Percentiles rank a stretch among this genome's conserved stretches.
Evolutionary conservation across 2,113 vertebrate species (phyloP).

Genomic region (mouse (Mus musculus)): GRCm39 chr1:32355001-32355500

Average conservation of each 20-base stretch:
- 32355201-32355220: conserved; percentile 55
- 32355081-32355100: conserved; percentile 72
- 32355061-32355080: conserved; percentile 42
- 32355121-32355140: conserved; percentile 57
- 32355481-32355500: neutral
- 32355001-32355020: conserved; percentile 32
- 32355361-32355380: neutral
- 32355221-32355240: neutral
- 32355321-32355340: neutral
- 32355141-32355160: conserved; percentile 54
- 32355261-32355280: conserved; percentile 17
- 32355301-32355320: neutral
- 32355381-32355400: neutral
- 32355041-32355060: conserved; percentile 68
- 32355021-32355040: conserved; percentile 64
- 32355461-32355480: neutral
- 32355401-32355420: neutral
- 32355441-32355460: neutral
- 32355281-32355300: neutral
- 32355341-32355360: neutral
- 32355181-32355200: conserved; percentile 72
- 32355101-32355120: conserved; percentile 50
- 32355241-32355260: neutral
- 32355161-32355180: conserved; percentile 71
- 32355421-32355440: neutral